Evolutionary conservation across 2,797 vertebrate species (phyloP), one percentile per base, ranked within the genome.

Genomic region (Lepus oiostolus): DNA sequence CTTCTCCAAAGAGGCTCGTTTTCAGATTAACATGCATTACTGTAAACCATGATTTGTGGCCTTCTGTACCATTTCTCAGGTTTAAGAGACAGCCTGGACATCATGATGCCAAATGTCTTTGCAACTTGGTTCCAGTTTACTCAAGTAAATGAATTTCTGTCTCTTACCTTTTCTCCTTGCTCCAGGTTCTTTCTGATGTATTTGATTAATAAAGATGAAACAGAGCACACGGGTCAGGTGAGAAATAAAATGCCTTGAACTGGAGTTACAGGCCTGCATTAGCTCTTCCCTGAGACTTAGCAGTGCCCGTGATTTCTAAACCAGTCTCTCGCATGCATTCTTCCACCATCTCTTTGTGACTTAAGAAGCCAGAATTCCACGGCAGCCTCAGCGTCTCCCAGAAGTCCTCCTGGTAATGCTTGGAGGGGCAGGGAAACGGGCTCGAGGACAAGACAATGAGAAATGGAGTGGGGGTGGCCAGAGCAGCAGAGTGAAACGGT

Each of bases 171-270:
- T 74, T 95, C 22, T 96, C 81, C 79, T 95, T 90, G 10, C 97
- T 97, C 91, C 98, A 99, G 99, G 98, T 99, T 99, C 98, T 99
- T 99, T 97, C 97, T 99, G 96, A 99, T 99, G 99, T 99, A 99
- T 97, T 98, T 99, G 67, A 99, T 99, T 98, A 99, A 99, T 98
- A 99, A 99, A 98, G 99, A 99, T 96, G 99, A 99, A 98, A 99
- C 99, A 0, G 99, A 99, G 96, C 99, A 99, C 98, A 99, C 99
- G 2, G 99, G 99, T 68, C 99, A 99, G 99, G 99, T 99, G 97
- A 94, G 96, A 86, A 74, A 74, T 14, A 58, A 79, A 86, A 22
- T 22, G 3, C 26, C 24, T 65, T 76, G 71, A 60, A 52, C 5
- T 85, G 52, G 54, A 38, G 50, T 22, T 35, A 14, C 28, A 60